phyloP scores from a whole-genome alignment of 2,797 vertebrate species.

The Manis javanica region DNA sequence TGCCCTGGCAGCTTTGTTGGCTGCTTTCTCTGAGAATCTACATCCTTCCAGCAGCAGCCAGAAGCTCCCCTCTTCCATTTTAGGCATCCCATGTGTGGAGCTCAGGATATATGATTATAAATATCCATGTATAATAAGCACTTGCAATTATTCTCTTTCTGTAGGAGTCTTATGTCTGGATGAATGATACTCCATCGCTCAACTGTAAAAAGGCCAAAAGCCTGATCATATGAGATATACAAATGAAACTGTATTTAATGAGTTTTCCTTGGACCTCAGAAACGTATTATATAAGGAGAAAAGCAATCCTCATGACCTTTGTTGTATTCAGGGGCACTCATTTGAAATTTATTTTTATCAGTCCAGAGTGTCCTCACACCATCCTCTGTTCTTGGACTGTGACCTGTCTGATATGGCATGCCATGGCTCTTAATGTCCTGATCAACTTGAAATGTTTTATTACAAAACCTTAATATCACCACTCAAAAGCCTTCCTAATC shows the following conservation, averaged over 20 bases:
- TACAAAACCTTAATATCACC: not conserved
- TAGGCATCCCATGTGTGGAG: not conserved
- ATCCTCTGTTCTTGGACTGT: not conserved
- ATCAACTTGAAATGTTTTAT: not conserved
- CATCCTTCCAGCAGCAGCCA: not conserved
- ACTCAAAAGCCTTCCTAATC: not conserved
- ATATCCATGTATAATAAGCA: not conserved
- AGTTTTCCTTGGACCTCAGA: not conserved
- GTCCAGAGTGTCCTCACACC: not conserved
- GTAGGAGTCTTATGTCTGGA: not conserved
- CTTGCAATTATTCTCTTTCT: not conserved
- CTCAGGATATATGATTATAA: not conserved
- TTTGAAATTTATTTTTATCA: not conserved
- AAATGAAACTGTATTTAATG: not conserved
- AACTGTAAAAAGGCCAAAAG: not conserved
- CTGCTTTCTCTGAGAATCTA: not conserved
- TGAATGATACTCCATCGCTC: not conserved
- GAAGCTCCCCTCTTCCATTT: not conserved
- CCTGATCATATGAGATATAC: not conserved
- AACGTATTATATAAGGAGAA: not conserved
- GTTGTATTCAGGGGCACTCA: not conserved
- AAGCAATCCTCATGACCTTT: not conserved
- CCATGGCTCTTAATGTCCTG: not conserved
- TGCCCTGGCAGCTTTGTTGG: not conserved
- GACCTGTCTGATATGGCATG: not conserved